A percentile compares a stretch with the other conserved stretches of the same genome.
These are phyloP conservation scores for Acestrorhynchus altus DNA, from an alignment of 2,797 vertebrate species.

Conservation along the genomic window DNA sequence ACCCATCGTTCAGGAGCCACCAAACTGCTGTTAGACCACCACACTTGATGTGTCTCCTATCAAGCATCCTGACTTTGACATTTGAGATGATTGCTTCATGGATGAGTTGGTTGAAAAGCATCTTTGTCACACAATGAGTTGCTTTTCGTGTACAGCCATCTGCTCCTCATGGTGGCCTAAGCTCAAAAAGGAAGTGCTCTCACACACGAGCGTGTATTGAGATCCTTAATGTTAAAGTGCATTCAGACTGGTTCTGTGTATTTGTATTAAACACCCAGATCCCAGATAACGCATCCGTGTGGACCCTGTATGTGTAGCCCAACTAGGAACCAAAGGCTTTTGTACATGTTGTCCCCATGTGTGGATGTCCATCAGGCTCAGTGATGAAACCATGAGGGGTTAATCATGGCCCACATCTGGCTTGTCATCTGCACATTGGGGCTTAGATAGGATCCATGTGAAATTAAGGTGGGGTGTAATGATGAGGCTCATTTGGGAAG, in stretches of 20 bases:
- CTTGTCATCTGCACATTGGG: no score
- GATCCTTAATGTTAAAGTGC: not conserved
- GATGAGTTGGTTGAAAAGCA: not conserved
- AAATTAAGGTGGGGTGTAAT: no score
- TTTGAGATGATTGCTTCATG: not conserved
- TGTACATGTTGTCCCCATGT: no score
- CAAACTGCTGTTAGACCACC: not conserved
- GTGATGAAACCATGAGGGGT: no score
- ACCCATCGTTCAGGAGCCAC: no score
- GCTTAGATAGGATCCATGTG: no score
- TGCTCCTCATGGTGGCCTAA: conserved; percentile 23
- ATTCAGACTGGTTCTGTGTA: not conserved
- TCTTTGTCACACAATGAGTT: conserved; percentile 1
- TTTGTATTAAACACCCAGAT: not conserved
- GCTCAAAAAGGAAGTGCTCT: conserved; percentile 32
- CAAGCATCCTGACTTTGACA: not conserved
- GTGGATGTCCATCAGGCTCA: no score
- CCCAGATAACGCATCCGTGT: no score
- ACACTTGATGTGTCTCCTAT: not conserved
- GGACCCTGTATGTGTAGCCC: no score
- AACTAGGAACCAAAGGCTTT: no score
- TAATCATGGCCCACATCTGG: no score
- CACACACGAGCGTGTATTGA: not conserved
- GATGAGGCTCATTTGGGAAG: no score
- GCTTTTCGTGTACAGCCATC: conserved; percentile 13